A percentile compares a stretch with the other conserved stretches of the same genome.
Conservation (phyloP, 2,797 vertebrate species). For the Scolopax bukidnonensis region DNA sequence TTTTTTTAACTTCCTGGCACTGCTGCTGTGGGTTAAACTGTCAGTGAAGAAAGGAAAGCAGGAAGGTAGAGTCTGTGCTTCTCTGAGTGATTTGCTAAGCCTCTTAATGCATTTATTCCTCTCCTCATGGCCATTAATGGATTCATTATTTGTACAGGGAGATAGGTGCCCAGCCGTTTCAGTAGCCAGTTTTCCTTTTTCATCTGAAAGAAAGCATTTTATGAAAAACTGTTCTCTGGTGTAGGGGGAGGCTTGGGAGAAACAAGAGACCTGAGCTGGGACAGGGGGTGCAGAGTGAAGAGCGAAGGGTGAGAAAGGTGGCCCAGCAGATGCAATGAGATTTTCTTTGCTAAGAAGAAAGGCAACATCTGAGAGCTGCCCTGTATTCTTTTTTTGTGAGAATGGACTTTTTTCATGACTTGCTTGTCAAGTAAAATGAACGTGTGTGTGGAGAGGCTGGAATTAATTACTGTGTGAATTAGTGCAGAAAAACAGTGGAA, state of each 20-base stretch:
- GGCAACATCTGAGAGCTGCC: neutral
- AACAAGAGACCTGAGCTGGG: neutral
- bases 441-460: neutral
- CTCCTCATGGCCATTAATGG: neutral
- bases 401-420: conserved; percentile 39
- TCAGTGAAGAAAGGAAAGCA: neutral
- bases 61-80: neutral
- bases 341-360: neutral
- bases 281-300: neutral
- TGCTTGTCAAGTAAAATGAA: conserved; percentile 70
- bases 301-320: neutral
- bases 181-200: neutral
- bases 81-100: conserved; percentile 23
- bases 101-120: conserved; percentile 43
- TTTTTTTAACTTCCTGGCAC: neutral
- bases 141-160: neutral
- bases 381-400: conserved; percentile 24
- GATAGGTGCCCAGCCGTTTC: neutral
- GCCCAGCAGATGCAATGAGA: neutral
- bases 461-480: conserved; percentile 79
- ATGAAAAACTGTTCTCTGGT: neutral
- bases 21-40: conserved; percentile 6
- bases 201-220: neutral
- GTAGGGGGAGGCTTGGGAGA: neutral
- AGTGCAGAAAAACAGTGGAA: conserved; percentile 69